A percentile compares a stretch with the other conserved stretches of the same genome.
Evolutionary conservation across 2,888 invertebrate species (phyloP).

Genomic region (Nowickia ferox): DNA sequence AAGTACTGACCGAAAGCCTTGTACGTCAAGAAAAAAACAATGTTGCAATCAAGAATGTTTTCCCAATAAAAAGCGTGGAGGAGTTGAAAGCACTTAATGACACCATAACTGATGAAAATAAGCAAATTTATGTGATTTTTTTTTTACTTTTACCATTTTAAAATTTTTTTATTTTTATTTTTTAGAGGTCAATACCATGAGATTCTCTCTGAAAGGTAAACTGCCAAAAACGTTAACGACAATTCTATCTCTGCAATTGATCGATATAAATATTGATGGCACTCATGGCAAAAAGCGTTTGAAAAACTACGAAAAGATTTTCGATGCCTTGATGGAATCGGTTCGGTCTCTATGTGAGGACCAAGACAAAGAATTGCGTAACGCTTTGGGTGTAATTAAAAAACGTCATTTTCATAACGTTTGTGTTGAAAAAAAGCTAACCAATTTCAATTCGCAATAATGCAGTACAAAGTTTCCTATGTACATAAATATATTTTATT

Average conservation of each 20-base stretch:
- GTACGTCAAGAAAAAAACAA: constrained; percentile 11
- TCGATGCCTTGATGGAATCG: constrained; percentile 17
- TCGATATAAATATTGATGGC: constrained; percentile 41
- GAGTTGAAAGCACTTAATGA: constrained; percentile 26
- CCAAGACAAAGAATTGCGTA: background rate
- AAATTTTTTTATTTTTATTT: background rate
- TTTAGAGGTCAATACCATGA: background rate
- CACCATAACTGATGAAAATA: constrained; percentile 12
- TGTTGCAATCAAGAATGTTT: constrained; percentile 27
- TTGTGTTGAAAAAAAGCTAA: constrained; percentile 6
- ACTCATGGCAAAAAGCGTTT: constrained; percentile 37
- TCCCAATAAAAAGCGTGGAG: constrained; percentile 43
- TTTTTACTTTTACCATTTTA: background rate
- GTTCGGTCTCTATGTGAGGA: constrained; percentile 1
- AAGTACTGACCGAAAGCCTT: constrained; percentile 33
- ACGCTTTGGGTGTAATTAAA: background rate
- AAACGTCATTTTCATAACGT: constrained; percentile 16
- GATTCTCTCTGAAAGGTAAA: constrained; percentile 21
- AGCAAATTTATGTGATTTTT: constrained; percentile 17
- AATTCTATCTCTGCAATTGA: constrained; percentile 39
- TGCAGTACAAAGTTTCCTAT: no score
- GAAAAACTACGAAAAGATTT: constrained; percentile 19
- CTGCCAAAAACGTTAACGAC: constrained; percentile 40
- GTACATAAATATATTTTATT: no score
- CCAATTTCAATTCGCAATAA: no score